Base-by-base conservation (phyloP, 2,113 vertebrate genomes). In the Athene cunicularia region DNA sequence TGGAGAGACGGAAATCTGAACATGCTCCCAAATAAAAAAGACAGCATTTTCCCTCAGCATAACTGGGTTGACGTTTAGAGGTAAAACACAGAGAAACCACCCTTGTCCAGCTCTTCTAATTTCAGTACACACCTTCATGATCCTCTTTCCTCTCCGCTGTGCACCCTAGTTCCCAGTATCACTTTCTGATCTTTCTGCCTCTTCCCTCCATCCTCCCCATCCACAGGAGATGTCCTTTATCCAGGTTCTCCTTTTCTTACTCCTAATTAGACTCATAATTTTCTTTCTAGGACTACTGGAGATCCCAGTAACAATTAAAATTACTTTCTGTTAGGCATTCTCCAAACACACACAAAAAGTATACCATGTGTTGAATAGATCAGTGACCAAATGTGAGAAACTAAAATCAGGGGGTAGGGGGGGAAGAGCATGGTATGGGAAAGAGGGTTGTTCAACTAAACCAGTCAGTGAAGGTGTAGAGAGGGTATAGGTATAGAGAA, bases 301-400 rank as follows among this genome's bases (percentile, higher is more conserved):
- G 2, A 17, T 66, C 24, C 30, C 26, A 63, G 32, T 12, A 55
- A 5, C 28, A 53, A 37, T 12, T 15, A 37, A 90, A 71, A 41
- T 41, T 4, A 56, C 12, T 47, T 86, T 94, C 22, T 75, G 15
- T 21, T 64, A 39, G 7, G 9, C 12, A 32, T 80, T 88, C n/a
- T 80, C 20, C 41, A 81, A 89, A 35, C 9, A 72, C 6, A 22
- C 23, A 33, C 4, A 33, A 30, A 26, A 85, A 45, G 1, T 37
- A 11, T 35, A 33, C 13, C 0, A 0, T 15, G 14, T 49, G 33
- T 76, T 80, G 55, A 52, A 52, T 8, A 66, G 5, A 20, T 41
- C 28, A 59, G 33, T 27, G 30, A 41, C 17, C 16, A 64, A 81
- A 55, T 2, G 11, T 4, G 4, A 86, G 33, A 76, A 80, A 73